Conservation (phyloP, 64 coral and sea anemone genomes). For the Dendronephthya gigantea region DNA sequence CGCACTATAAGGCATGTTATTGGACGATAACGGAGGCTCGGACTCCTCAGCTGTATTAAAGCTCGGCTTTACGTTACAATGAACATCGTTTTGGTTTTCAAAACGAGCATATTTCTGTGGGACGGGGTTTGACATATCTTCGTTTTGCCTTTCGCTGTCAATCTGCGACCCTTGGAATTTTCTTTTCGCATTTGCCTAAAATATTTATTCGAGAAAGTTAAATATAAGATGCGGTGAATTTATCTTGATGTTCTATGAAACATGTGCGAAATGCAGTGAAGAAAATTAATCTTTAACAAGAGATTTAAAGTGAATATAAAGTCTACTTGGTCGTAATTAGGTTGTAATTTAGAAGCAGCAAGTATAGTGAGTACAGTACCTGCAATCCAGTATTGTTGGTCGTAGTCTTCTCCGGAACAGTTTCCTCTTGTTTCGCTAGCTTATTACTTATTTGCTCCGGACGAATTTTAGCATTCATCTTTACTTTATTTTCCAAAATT, state of each 20-base stretch:
- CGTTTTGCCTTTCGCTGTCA: background rate
- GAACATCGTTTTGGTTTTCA: background rate
- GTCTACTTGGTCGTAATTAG: slow-evolving; percentile 13
- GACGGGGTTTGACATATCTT: background rate
- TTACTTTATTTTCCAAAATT: slow-evolving; percentile 14
- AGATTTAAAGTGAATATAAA: slow-evolving; percentile 10
- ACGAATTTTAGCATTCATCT: slow-evolving; percentile 6
- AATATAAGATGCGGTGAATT: background rate
- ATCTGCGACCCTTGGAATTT: background rate
- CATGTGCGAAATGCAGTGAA: slow-evolving; percentile 16
- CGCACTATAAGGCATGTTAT: background rate
- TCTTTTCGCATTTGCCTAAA: background rate
- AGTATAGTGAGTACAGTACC: background rate
- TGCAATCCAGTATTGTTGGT: slow-evolving; percentile 2
- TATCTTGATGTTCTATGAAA: background rate
- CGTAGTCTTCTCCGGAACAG: background rate
- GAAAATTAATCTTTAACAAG: slow-evolving; percentile 17
- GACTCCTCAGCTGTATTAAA: background rate
- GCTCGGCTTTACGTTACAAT: background rate
- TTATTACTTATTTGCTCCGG: slow-evolving; percentile 13
- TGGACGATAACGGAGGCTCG: background rate
- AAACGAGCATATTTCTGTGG: slow-evolving; percentile 7
- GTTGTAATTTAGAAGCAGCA: background rate
- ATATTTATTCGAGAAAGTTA: background rate
- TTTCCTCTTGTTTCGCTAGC: slow-evolving; percentile 12